These are phyloP conservation scores for Scrobipalpa costella DNA, from an alignment of 2,888 invertebrate genomes.

Conservation along the genomic window DNA sequence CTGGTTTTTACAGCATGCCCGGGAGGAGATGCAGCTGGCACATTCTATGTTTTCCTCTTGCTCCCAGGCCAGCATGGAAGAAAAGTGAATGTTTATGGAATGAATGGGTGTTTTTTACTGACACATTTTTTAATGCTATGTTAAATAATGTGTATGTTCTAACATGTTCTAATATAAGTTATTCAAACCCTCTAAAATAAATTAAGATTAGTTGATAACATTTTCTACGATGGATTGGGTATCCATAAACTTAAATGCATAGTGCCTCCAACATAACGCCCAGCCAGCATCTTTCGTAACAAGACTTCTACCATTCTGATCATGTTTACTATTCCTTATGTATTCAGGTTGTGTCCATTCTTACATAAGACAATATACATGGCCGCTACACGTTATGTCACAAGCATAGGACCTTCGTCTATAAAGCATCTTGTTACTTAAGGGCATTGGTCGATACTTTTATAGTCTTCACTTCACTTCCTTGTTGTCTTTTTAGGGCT, in stretches of 20 bases:
- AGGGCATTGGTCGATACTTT: neutral
- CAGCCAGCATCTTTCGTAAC: slow-evolving; percentile 18
- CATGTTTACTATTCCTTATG: slow-evolving; percentile 34
- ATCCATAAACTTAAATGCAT: too few relatives aligned
- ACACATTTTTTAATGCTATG: too few relatives aligned
- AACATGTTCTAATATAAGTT: too few relatives aligned
- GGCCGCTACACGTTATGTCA: slow-evolving; percentile 38
- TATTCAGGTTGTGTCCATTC: slow-evolving; percentile 46
- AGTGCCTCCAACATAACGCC: neutral
- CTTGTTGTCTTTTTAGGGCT: slow-evolving; percentile 7
- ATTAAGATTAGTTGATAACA: too few relatives aligned
- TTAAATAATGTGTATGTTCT: neutral
- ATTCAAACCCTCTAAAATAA: too few relatives aligned
- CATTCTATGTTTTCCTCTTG: too few relatives aligned
- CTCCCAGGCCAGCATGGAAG: too few relatives aligned
- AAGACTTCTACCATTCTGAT: slow-evolving; percentile 16
- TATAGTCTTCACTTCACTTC: neutral
- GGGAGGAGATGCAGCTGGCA: too few relatives aligned
- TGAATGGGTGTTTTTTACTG: too few relatives aligned
- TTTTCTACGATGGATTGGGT: too few relatives aligned
- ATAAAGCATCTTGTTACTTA: slow-evolving; percentile 1
- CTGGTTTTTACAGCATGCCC: too few relatives aligned
- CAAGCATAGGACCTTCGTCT: slow-evolving; percentile 35
- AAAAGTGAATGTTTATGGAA: neutral
- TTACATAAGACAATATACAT: slow-evolving; percentile 40